Percentiles rank a stretch among this genome's conserved stretches.
Evolutionary conservation across 1,140 invertebrate genomes (phyloP).

Genomic region (Aradophagus sp.): DNA sequence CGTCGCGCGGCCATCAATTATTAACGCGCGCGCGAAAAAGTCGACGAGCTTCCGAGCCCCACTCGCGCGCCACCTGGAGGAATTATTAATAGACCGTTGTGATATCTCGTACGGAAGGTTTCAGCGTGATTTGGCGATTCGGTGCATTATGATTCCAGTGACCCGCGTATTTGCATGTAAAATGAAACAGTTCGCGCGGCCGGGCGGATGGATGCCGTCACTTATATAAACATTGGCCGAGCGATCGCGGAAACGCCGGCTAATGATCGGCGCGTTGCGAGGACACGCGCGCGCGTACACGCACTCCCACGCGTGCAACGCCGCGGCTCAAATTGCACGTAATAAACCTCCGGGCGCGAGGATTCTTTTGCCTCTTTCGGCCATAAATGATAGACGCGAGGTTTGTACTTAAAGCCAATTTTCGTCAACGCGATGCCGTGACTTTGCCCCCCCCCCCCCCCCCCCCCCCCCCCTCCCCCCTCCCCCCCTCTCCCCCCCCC

Average conservation of each 20-base stretch:
- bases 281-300: not conserved
- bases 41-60: too few relatives aligned
- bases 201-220: conserved; percentile 2
- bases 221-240: conserved; percentile 20
- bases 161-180: conserved; percentile 19
- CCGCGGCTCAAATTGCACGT: conserved; percentile 34
- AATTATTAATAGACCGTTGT: too few relatives aligned
- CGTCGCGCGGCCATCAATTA: too few relatives aligned
- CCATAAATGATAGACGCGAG: conserved; percentile 36
- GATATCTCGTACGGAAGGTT: too few relatives aligned
- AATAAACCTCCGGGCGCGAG: conserved; percentile 24
- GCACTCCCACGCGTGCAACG: conserved; percentile 29
- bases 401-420: conserved; percentile 40
- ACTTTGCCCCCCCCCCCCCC: not conserved
- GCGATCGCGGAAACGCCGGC: conserved; percentile 17
- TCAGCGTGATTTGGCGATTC: too few relatives aligned
- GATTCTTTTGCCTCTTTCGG: conserved; percentile 26
- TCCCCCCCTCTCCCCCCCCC: not conserved
- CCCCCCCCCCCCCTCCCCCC: not conserved
- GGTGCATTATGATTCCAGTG: conserved; percentile 18
- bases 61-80: too few relatives aligned
- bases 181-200: conserved; percentile 15
- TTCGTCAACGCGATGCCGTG: conserved; percentile 28
- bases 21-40: too few relatives aligned
- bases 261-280: too few relatives aligned